Evolutionary conservation across 2,888 invertebrate genomes (phyloP).

Genomic region (Trileptium ribeirensis): DNA sequence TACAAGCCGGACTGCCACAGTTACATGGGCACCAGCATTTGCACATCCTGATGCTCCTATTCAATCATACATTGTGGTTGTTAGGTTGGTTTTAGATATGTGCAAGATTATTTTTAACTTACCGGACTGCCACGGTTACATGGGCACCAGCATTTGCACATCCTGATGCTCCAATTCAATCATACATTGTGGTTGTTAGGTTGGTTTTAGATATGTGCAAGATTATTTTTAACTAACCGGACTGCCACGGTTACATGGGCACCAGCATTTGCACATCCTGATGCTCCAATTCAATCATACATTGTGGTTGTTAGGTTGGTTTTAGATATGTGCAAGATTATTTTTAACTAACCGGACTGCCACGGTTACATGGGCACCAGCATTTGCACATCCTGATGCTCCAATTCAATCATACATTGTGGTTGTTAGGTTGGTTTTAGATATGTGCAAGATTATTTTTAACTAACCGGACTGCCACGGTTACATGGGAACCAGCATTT

Average conservation of each 20-base stretch:
- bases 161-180: not conserved
- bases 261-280: slow-evolving; percentile 54
- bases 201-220: too few species aligned
- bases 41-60: slow-evolving; percentile 18
- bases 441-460: too few species aligned
- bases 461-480: slow-evolving; percentile 66
- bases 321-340: too few species aligned
- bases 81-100: too few species aligned
- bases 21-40: slow-evolving; percentile 66
- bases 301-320: slow-evolving; percentile 22
- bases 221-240: slow-evolving; percentile 66
- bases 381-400: slow-evolving; percentile 42
- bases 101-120: slow-evolving; percentile 67
- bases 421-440: slow-evolving; percentile 25
- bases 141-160: slow-evolving; percentile 62
- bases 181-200: slow-evolving; percentile 20
- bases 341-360: slow-evolving; percentile 67
- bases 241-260: slow-evolving; percentile 70
- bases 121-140: slow-evolving; percentile 66
- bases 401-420: slow-evolving; percentile 14
- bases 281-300: slow-evolving; percentile 14
- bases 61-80: slow-evolving; percentile 2
- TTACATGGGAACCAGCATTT: slow-evolving; percentile 66
- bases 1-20: slow-evolving; percentile 66
- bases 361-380: slow-evolving; percentile 68